Conservation (phyloP, 2,113 vertebrate genomes). For the Recurvirostra avosetta region DNA sequence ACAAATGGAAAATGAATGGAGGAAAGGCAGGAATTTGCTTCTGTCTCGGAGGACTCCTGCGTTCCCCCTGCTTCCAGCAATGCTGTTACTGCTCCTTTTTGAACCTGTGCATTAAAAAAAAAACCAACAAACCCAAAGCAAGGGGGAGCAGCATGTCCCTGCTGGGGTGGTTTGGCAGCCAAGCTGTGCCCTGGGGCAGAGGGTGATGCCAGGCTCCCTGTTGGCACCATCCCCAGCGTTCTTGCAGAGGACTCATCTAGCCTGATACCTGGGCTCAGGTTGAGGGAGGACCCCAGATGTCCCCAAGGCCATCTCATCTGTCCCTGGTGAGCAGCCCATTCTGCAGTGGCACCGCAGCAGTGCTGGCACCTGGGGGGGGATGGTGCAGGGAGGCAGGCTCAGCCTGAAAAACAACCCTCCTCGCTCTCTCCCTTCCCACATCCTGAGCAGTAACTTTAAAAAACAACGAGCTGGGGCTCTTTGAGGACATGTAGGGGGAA, state of each 20-base stretch:
- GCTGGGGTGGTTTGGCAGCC: not conserved
- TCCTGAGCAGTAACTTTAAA: not conserved
- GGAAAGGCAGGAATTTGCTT: not conserved
- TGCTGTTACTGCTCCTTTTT: not conserved
- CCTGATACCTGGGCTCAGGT: accelerated
- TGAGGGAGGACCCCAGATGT: not conserved
- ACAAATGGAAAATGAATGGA: not conserved
- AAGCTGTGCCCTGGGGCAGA: not conserved
- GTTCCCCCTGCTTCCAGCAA: not conserved
- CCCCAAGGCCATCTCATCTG: not conserved
- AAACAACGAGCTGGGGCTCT: not conserved
- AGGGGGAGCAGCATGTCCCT: not conserved
- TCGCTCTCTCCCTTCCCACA: not conserved
- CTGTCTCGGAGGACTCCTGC: not conserved
- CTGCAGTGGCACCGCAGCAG: accelerated
- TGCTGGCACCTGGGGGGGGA: not conserved
- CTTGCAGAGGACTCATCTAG: not conserved
- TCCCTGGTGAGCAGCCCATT: not conserved
- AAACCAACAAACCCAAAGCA: not conserved
- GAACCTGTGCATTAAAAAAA: not conserved
- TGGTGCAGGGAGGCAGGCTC: not conserved
- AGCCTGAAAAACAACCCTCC: not conserved
- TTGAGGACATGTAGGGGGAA: not conserved
- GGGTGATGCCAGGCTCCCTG: not conserved
- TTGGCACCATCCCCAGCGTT: not conserved